Base-by-base conservation (phyloP, 2,888 invertebrate genomes). In the Merodon equestris region DNA sequence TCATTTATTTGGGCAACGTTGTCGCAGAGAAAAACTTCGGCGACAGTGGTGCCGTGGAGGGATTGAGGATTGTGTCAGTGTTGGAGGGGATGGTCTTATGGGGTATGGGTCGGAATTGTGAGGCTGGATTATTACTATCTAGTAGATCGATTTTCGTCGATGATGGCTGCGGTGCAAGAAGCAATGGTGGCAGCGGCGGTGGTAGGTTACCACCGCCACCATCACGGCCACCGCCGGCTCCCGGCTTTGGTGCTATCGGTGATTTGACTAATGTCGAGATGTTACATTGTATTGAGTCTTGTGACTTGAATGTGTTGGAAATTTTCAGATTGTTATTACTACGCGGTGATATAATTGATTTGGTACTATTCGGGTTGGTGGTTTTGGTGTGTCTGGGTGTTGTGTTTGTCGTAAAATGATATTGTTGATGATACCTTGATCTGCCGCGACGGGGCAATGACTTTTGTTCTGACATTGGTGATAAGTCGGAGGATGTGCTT, bases 401-500 rank as follows among this genome's bases (percentile, higher is more conserved):
- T 86, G 89, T 89, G 88, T 90, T 90, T 87, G 89, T 88, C 86
- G 88, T 88, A 88, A 88, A 89, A 86, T 89, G 88, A 87, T 89
- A 88, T 87, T 89, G 89, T 87, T 89, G 89, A 87, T 89, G 89
- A 90, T 91, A 93, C 92, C 93, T 93, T 89, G 93, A 92, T 88
- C 92, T 91, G 89, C 91, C 92, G 88, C 93, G 91, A 86, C 93
- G 91, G 84, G 93, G 93, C 86, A 93, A 90, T 84, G 93, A 93
- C 88, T 93, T 93, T 89, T 93, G 93, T 88, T 93, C 94, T 86
- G 93, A 93, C 93, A 93, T 93, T 85, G 93, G 93, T 84, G 93
- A 93, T 86, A 93, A 91, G 90, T 94, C 94, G 87, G 93, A 93
- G 83, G 93, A 94, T 83, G 93, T 94, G 90, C 93, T 93, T 85